A percentile compares a stretch with the other conserved stretches of the same genome.
phyloP scores from a whole-genome alignment of 2,888 invertebrate species.

The Carabus problematicus region DNA sequence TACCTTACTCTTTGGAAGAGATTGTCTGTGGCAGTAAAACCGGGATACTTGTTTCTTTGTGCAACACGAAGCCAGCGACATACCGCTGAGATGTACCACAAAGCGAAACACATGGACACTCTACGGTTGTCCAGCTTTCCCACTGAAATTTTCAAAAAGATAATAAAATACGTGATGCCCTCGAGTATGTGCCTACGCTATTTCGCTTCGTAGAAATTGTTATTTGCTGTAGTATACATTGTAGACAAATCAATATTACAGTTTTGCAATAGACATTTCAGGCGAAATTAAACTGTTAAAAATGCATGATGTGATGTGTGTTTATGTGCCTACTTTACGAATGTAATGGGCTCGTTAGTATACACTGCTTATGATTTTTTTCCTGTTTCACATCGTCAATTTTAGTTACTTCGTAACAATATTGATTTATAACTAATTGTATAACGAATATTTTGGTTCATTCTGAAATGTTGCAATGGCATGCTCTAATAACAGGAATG shows the following conservation, averaged over 20 bases:
- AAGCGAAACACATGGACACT: neutral
- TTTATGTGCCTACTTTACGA: too few relatives aligned
- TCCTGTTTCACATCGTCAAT: too few relatives aligned
- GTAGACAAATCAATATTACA: constrained; percentile 1
- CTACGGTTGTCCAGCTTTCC: neutral
- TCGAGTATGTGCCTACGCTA: neutral
- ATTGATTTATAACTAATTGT: too few relatives aligned
- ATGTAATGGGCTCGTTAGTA: too few relatives aligned
- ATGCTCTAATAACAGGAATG: too few relatives aligned
- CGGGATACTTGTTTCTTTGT: constrained; percentile 3
- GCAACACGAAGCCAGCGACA: neutral
- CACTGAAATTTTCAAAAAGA: constrained; percentile 7
- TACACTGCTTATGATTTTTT: too few relatives aligned
- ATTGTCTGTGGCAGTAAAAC: constrained; percentile 20
- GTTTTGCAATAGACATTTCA: neutral
- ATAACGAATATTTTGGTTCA: too few relatives aligned
- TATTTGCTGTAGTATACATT: neutral
- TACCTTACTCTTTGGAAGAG: constrained; percentile 13
- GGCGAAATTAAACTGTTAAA: constrained; percentile 12
- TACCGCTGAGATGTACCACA: constrained; percentile 6
- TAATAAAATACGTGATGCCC: neutral
- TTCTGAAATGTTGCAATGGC: too few relatives aligned
- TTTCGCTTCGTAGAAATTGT: neutral
- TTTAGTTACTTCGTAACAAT: too few relatives aligned
- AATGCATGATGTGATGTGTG: neutral